These are phyloP conservation scores for Aegotheles bennettii DNA, from an alignment of 2,113 vertebrate genomes.

Conservation along the genomic window DNA sequence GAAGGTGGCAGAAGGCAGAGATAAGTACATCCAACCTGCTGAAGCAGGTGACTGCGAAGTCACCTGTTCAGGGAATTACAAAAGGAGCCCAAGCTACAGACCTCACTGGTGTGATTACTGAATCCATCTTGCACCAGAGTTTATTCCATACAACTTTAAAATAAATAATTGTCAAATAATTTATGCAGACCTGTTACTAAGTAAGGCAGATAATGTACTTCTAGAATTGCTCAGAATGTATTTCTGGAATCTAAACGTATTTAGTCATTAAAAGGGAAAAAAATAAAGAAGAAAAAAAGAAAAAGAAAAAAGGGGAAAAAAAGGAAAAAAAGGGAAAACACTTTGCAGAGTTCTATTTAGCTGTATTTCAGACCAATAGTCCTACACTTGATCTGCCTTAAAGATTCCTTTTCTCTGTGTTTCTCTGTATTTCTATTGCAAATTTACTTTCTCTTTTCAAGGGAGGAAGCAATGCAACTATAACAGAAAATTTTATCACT, in stretches of 20 bases:
- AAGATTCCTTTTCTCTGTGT: not conserved
- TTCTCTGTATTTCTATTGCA: conserved; percentile 3
- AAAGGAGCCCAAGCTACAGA: not conserved
- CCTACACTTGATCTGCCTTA: not conserved
- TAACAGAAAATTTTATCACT: conserved; percentile 49
- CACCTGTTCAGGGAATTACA: not conserved
- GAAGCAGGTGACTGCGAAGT: not conserved
- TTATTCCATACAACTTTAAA: not conserved
- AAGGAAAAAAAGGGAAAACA: no score
- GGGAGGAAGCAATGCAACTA: conserved; percentile 17
- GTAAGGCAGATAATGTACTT: not conserved
- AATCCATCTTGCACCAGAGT: not conserved
- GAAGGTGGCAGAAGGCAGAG: not conserved
- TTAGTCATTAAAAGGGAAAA: not conserved
- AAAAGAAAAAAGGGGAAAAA: no score
- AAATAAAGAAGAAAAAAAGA: no score
- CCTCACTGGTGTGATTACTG: not conserved
- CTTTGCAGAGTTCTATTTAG: not conserved
- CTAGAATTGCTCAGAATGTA: not conserved
- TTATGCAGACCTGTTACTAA: not conserved
- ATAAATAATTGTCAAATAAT: not conserved
- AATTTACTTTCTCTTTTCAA: conserved; percentile 57
- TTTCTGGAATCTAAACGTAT: not conserved
- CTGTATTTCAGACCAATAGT: not conserved
- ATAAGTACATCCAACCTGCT: not conserved